Evolutionary conservation across 1,140 invertebrate genomes (phyloP).

Genomic region (Lepidotrigona ventralis): DNA sequence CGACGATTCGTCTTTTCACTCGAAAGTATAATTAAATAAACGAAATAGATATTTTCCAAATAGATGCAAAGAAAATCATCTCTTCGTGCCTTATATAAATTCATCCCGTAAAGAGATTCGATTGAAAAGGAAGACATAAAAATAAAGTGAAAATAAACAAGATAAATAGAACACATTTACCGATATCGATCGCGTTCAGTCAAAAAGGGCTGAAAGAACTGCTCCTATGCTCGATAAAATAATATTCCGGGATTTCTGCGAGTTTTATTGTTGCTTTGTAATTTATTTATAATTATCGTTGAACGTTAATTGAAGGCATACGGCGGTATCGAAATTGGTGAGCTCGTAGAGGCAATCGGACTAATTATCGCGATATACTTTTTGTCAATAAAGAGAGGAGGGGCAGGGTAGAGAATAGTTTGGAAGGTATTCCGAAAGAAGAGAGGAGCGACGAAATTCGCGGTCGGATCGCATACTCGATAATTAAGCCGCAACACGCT

Average conservation of each 20-base stretch:
- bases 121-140: too few relatives aligned
- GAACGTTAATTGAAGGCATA: not conserved
- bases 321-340: not conserved
- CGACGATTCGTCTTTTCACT: too few relatives aligned
- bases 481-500: constrained; percentile 64
- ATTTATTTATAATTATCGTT: not conserved
- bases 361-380: constrained; percentile 14
- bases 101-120: too few relatives aligned
- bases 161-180: too few relatives aligned
- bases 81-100: too few relatives aligned
- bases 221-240: not conserved
- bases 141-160: too few relatives aligned
- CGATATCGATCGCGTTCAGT: too few relatives aligned
- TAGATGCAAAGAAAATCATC: too few relatives aligned
- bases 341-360: too few relatives aligned
- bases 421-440: not conserved
- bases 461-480: constrained; percentile 30
- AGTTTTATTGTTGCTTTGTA: not conserved
- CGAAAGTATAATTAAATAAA: too few relatives aligned
- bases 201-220: not conserved
- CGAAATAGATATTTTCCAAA: too few relatives aligned
- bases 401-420: not conserved
- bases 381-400: not conserved
- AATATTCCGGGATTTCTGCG: not conserved
- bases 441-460: constrained; percentile 16